These are phyloP conservation scores for Prinia subflava DNA, from an alignment of 2,113 vertebrate species.

Conservation along the genomic window DNA sequence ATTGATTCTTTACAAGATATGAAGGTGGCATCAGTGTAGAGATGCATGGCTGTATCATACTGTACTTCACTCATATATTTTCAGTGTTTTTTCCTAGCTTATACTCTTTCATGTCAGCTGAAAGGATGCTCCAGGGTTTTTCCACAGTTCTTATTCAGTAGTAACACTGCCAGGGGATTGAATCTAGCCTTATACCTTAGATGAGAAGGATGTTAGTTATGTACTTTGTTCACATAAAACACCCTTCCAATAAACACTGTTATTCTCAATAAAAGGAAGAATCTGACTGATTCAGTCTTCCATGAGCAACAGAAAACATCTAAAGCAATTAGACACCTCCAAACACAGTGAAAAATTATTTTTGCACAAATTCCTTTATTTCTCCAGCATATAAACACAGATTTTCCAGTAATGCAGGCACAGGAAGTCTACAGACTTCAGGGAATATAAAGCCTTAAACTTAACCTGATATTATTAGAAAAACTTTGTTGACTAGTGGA, in stretches of 20 bases:
- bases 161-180: not conserved
- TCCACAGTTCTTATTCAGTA: not conserved
- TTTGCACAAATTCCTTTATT: not conserved
- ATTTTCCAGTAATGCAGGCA: not conserved
- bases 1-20: not conserved
- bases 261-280: not conserved
- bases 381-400: not conserved
- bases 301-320: not conserved
- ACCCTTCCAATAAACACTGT: not conserved
- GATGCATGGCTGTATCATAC: not conserved
- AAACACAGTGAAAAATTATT: not conserved
- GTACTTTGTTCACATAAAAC: not conserved
- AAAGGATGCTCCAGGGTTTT: not conserved
- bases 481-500: not conserved
- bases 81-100: not conserved
- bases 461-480: not conserved
- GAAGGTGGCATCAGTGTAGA: not conserved
- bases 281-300: not conserved
- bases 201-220: not conserved
- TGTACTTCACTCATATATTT: not conserved
- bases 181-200: not conserved
- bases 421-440: not conserved
- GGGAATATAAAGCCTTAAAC: not conserved
- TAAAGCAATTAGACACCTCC: not conserved
- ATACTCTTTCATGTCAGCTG: not conserved